phyloP scores from a whole-genome alignment of 2,113 vertebrate species.

The Xenopus tropicalis region UCB_Xtro_10.0 CM004444.2:75304001-75304500 shows the following conservation, averaged over 20 bases:
- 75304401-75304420: conserved; percentile 22
- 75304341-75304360: conserved; percentile 97
- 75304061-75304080: too few species aligned
- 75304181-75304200: too few species aligned
- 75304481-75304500: too few species aligned
- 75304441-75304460: conserved; percentile 33
- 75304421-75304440: not conserved
- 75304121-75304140: too few species aligned
- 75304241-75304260: conserved; percentile 61
- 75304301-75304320: conserved; percentile 98
- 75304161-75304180: too few species aligned
- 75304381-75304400: conserved; percentile 63
- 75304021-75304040: too few species aligned
- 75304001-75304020: too few species aligned
- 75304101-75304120: too few species aligned
- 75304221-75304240: conserved; percentile 7
- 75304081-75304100: too few species aligned
- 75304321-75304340: conserved; percentile 98
- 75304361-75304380: conserved; percentile 81
- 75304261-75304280: conserved; percentile 89
- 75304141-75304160: too few species aligned
- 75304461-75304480: too few species aligned
- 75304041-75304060: too few species aligned
- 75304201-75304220: not conserved
- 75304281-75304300: conserved; percentile 71